Evolutionary conservation across 1,140 invertebrate genomes (phyloP).

Genomic region (Adoxophyes honmai): DNA sequence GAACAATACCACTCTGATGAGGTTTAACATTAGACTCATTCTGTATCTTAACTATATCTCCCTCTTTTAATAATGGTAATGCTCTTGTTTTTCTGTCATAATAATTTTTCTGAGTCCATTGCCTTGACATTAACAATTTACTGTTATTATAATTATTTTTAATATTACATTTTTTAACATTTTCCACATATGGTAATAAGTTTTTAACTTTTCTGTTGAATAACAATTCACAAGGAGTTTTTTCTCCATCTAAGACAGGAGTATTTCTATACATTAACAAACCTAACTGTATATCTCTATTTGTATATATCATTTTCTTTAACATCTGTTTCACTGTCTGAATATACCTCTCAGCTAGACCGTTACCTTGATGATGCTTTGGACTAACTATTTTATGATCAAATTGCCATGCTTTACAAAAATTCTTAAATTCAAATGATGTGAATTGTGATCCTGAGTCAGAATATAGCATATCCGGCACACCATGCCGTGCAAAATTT

Average conservation of each 20-base stretch:
- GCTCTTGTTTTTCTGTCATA: constrained; percentile 11
- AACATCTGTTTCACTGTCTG: constrained; percentile 12
- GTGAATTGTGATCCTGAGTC: neutral
- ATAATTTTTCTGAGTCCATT: constrained; percentile 1
- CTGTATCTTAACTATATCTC: neutral
- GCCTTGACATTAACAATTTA: constrained; percentile 11
- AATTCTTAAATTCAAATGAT: neutral
- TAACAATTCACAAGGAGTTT: constrained; percentile 14
- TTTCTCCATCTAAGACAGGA: neutral
- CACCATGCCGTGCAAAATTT: neutral
- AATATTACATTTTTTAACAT: neutral
- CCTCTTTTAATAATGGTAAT: neutral
- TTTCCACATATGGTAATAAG: neutral
- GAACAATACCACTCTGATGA: neutral
- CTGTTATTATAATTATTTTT: neutral
- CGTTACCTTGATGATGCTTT: constrained; percentile 11
- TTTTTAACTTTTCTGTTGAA: constrained; percentile 4
- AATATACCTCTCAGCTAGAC: constrained; percentile 10
- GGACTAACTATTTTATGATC: constrained; percentile 1
- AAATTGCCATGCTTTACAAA: neutral
- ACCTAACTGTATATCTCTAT: constrained; percentile 13
- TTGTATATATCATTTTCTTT: constrained; percentile 13
- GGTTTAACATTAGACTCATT: constrained; percentile 6
- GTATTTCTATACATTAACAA: constrained; percentile 15
- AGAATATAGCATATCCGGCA: neutral